phyloP scores from a whole-genome alignment of 2,113 vertebrate species.

The Rhadina sibilatrix region DNA sequence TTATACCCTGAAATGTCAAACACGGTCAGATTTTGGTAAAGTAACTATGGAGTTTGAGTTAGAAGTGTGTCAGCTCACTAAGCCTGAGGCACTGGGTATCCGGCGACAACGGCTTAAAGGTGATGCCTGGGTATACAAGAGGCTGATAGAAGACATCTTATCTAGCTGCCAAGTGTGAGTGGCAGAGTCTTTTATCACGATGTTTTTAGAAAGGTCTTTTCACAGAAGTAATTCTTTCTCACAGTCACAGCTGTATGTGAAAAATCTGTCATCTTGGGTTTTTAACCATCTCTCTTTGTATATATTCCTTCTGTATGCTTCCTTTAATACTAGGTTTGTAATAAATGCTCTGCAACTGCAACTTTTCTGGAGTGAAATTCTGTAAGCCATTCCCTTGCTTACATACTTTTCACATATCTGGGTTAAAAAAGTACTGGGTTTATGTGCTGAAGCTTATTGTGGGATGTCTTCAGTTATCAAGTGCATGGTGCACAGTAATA shows the following conservation, averaged over 20 bases:
- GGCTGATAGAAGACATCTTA: constrained; percentile 90
- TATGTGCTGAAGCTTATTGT: constrained; percentile 49
- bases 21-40: constrained; percentile 87
- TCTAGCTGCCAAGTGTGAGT: constrained; percentile 79
- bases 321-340: neutral
- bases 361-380: constrained; percentile 44
- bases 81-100: constrained; percentile 83
- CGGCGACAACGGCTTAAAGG: constrained; percentile 89
- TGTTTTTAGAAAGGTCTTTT: neutral
- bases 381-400: neutral
- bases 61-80: constrained; percentile 89
- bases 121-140: constrained; percentile 96
- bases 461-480: constrained; percentile 62
- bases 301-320: neutral
- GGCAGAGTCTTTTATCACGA: neutral
- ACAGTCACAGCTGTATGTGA: neutral
- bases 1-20: constrained; percentile 90
- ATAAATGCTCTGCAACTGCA: constrained; percentile 2
- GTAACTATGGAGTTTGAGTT: constrained; percentile 91
- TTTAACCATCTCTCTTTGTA: constrained; percentile 7
- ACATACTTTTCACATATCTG: neutral
- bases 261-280: neutral
- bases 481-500: constrained; percentile 58
- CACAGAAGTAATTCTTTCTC: neutral
- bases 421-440: constrained; percentile 20